Percentiles rank a stretch among this genome's conserved stretches.
phyloP scores from a whole-genome alignment of 2,888 invertebrate species.

The Scaptomyza flava region DNA sequence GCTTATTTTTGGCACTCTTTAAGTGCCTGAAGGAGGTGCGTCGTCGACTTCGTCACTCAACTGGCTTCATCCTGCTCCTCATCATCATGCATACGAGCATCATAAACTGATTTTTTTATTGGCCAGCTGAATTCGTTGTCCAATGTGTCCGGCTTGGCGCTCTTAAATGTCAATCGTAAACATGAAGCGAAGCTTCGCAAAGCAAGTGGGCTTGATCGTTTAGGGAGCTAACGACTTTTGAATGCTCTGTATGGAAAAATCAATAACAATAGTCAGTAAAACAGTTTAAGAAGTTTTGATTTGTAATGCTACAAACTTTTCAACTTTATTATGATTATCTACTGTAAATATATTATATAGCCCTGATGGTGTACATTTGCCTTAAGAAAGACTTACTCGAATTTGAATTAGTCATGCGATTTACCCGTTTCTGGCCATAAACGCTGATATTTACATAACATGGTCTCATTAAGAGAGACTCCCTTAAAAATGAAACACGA shows the following conservation, averaged over 20 bases:
- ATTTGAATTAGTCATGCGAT: constrained; percentile 40
- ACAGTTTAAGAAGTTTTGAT: too few relatives aligned
- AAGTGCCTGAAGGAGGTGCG: constrained; percentile 61
- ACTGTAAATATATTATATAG: too few relatives aligned
- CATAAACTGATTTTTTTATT: constrained; percentile 58
- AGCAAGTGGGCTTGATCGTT: constrained; percentile 33
- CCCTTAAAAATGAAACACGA: constrained; percentile 5
- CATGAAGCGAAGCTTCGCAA: constrained; percentile 32
- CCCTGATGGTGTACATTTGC: too few relatives aligned
- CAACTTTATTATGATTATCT: too few relatives aligned
- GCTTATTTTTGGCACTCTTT: constrained; percentile 70
- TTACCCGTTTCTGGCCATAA: constrained; percentile 32
- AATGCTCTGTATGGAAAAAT: constrained; percentile 12
- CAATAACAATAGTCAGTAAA: too few relatives aligned
- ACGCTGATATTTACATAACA: constrained; percentile 41
- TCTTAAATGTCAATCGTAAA: constrained; percentile 54
- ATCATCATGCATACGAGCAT: constrained; percentile 3
- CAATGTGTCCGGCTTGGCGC: constrained; percentile 52
- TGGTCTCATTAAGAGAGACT: constrained; percentile 28
- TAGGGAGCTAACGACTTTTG: constrained; percentile 11
- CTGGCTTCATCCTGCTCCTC: constrained; percentile 42
- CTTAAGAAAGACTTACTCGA: too few relatives aligned
- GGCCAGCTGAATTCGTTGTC: constrained; percentile 34
- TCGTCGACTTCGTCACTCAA: constrained; percentile 56
- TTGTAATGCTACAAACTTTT: too few relatives aligned